Conservation (phyloP, 2,888 invertebrate genomes). For the Cephus pulcher region DNA sequence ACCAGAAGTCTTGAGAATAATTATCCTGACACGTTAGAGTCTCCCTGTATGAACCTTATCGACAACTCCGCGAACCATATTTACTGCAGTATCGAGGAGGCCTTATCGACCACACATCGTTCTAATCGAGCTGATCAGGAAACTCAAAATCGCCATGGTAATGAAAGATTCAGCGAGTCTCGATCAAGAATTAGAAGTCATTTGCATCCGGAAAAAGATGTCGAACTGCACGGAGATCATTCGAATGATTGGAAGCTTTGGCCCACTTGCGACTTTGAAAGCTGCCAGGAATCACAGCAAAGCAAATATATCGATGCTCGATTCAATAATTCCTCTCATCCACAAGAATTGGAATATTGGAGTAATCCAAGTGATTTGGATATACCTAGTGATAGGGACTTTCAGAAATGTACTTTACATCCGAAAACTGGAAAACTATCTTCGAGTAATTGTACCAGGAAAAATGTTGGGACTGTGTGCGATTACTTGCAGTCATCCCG, state of each 20-base stretch:
- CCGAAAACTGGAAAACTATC: no score
- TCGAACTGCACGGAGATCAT: slow-evolving; percentile 29
- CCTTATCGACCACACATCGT: slow-evolving; percentile 51
- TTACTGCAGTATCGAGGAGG: slow-evolving; percentile 73
- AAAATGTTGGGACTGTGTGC: no score
- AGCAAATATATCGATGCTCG: no score
- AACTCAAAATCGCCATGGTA: slow-evolving; percentile 13
- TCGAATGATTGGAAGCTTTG: slow-evolving; percentile 18
- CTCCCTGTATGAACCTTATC: slow-evolving; percentile 32
- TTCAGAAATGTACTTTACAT: no score
- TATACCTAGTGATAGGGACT: not conserved
- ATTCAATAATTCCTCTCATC: no score
- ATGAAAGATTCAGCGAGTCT: slow-evolving; percentile 21
- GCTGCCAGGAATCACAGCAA: no score
- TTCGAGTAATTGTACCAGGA: no score
- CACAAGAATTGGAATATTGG: no score
- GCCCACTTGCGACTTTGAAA: not conserved
- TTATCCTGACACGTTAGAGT: slow-evolving; percentile 15
- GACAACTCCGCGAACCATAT: slow-evolving; percentile 51
- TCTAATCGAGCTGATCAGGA: slow-evolving; percentile 61
- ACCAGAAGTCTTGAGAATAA: not conserved
- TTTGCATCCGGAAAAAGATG: slow-evolving; percentile 26
- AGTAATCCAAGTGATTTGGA: not conserved
- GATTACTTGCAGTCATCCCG: not conserved
- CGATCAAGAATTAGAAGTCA: slow-evolving; percentile 29